Percentiles rank a stretch among this genome's conserved stretches.
Conservation (phyloP, 2,888 invertebrate species). For the Agrochola macilenta region DNA sequence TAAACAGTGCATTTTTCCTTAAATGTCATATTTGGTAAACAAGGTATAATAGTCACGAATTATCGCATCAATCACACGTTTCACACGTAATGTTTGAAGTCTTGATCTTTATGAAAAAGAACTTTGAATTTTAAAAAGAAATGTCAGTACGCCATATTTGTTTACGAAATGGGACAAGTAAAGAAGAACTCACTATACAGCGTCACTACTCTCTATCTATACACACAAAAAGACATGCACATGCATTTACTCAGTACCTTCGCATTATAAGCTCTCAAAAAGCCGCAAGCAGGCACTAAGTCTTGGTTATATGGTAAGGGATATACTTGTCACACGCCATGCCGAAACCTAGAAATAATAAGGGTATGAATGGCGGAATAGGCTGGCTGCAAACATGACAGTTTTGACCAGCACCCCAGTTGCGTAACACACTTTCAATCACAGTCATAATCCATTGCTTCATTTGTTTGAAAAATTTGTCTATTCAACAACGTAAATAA, state of each 20-base stretch:
- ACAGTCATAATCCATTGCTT: neutral
- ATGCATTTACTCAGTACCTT: conserved; percentile 83
- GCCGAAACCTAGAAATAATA: conserved; percentile 87
- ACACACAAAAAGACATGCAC: conserved; percentile 67
- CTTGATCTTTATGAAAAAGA: neutral
- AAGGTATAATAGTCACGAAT: neutral
- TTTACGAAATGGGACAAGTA: conserved; percentile 20
- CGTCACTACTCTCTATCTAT: neutral
- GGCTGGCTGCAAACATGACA: conserved; percentile 52
- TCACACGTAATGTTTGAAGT: neutral
- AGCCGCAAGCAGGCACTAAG: conserved; percentile 86
- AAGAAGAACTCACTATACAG: conserved; percentile 17
- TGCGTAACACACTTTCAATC: neutral
- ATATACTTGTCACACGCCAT: conserved; percentile 84
- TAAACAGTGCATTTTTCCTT: neutral
- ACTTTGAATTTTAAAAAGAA: neutral
- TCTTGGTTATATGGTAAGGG: conserved; percentile 76
- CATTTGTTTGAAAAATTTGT: neutral
- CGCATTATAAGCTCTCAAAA: conserved; percentile 88
- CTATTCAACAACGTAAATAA: neutral
- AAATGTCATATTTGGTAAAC: conserved; percentile 8
- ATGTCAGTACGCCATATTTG: neutral
- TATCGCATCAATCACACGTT: neutral
- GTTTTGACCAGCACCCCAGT: neutral
- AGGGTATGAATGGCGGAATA: conserved; percentile 68